Conservation (phyloP, 2,113 vertebrate genomes). For the Telmatochromis sp. region DNA sequence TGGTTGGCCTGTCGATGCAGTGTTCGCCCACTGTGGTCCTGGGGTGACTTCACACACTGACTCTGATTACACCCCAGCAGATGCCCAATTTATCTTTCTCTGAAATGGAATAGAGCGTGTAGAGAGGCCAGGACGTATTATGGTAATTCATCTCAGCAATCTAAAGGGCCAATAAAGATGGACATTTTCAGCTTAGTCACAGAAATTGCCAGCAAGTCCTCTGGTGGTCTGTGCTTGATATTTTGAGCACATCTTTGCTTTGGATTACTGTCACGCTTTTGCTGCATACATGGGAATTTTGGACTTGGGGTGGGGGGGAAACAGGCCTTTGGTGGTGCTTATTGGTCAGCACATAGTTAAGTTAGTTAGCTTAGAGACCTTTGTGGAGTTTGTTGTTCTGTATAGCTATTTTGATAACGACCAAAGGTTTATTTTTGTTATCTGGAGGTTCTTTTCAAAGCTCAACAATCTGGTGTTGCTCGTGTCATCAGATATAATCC, state of each 20-base stretch:
- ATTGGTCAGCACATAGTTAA: not conserved
- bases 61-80: conserved; percentile 53
- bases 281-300: not conserved
- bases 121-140: conserved; percentile 12
- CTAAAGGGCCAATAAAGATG: not conserved
- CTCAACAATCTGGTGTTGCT: not conserved
- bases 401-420: not conserved
- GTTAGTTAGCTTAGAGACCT: not conserved
- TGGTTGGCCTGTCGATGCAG: conserved; percentile 22
- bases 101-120: not conserved
- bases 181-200: not conserved
- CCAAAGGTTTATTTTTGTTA: not conserved
- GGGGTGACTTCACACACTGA: conserved; percentile 28
- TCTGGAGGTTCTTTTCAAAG: not conserved
- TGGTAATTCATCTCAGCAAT: conserved; percentile 11
- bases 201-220: not conserved
- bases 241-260: not conserved
- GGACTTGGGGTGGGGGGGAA: not conserved
- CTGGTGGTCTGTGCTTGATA: not conserved
- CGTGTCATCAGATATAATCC: not conserved
- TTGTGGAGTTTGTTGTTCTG: not conserved
- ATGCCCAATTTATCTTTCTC: conserved; percentile 27
- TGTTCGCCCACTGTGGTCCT: conserved; percentile 22
- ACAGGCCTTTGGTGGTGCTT: not conserved
- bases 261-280: not conserved